Evolutionary conservation across 2,888 invertebrate species (phyloP).

Genomic region (Nomada ferruginata): DNA sequence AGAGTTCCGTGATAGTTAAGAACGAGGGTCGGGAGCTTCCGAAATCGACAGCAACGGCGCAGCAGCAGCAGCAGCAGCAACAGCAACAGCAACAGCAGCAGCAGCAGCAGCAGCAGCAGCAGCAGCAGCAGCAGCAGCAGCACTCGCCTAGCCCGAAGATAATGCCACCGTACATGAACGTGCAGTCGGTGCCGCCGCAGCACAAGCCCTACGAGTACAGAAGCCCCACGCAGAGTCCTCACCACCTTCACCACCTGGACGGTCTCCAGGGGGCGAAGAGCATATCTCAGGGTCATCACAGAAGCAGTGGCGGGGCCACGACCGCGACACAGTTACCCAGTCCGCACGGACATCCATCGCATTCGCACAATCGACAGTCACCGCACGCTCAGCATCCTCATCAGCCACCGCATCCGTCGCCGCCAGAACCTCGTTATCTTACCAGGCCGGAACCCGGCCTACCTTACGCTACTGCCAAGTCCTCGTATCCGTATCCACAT

Average conservation of each 20-base stretch:
- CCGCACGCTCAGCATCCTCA: constrained; percentile 81
- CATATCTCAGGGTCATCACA: constrained; percentile 83
- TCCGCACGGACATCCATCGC: constrained; percentile 84
- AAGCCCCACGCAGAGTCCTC: constrained; percentile 83
- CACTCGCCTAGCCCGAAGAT: constrained; percentile 83
- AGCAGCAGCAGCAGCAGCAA: constrained; percentile 69
- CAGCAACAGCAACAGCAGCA: constrained; percentile 72
- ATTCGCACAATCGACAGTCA: constrained; percentile 83
- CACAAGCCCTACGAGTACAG: constrained; percentile 83
- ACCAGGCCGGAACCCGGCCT: constrained; percentile 80
- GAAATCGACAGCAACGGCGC: constrained; percentile 83
- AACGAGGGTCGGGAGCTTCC: constrained; percentile 88
- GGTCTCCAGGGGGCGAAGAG: constrained; percentile 76
- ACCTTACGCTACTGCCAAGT: constrained; percentile 82
- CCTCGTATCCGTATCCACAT: constrained; percentile 81
- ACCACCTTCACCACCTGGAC: constrained; percentile 84
- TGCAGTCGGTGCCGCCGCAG: constrained; percentile 78
- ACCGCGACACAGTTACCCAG: constrained; percentile 83
- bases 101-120: constrained; percentile 82
- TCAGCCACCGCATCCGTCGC: constrained; percentile 81
- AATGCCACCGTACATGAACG: constrained; percentile 80
- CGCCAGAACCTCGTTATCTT: constrained; percentile 80
- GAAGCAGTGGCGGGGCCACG: constrained; percentile 59
- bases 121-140: constrained; percentile 68
- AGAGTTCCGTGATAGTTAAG: constrained; percentile 92